These are phyloP conservation scores for Ophion ventricosus DNA, from an alignment of 2,888 invertebrate genomes.

Conservation along the genomic window DNA sequence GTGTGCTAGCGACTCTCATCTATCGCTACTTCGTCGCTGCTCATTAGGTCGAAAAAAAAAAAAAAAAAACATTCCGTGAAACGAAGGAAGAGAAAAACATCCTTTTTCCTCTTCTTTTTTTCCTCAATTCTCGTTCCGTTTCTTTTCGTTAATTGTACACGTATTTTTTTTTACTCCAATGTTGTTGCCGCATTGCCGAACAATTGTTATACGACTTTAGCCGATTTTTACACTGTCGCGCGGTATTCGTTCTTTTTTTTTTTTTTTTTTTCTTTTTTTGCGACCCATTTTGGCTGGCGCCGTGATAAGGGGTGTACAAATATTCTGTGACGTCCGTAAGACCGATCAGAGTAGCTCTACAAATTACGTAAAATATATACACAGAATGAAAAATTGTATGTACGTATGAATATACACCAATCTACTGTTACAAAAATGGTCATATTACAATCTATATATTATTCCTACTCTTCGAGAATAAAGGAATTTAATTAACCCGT, in stretches of 20 bases:
- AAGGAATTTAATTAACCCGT: conserved; percentile 54
- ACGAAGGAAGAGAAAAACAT: conserved; percentile 34
- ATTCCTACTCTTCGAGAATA: conserved; percentile 47
- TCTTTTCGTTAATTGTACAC: conserved; percentile 49
- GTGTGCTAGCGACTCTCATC: conserved; percentile 83
- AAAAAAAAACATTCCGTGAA: conserved; percentile 51
- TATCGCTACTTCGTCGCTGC: conserved; percentile 83
- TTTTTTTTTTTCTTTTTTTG: conserved; percentile 41
- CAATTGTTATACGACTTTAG: conserved; percentile 67
- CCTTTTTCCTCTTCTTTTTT: conserved; percentile 42
- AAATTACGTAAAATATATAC: conserved; percentile 19
- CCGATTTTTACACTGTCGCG: conserved; percentile 57
- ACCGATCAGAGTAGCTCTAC: conserved; percentile 41
- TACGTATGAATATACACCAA: conserved; percentile 35
- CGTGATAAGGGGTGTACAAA: conserved; percentile 11
- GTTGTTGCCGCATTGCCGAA: conserved; percentile 51
- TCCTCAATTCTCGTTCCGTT: conserved; percentile 56
- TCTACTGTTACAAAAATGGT: conserved; percentile 31
- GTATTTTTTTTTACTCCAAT: conserved; percentile 56
- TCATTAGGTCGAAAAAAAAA: conserved; percentile 75
- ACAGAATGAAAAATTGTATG: conserved; percentile 31
- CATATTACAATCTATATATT: conserved; percentile 47
- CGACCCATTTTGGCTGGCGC: conserved; percentile 4
- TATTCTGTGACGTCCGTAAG: conserved; percentile 28
- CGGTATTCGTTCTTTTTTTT: conserved; percentile 53